Percentiles rank a stretch among this genome's conserved stretches.
These are phyloP conservation scores for Cerceris ruficornis DNA, from an alignment of 2,888 invertebrate genomes.

Conservation along the genomic window DNA sequence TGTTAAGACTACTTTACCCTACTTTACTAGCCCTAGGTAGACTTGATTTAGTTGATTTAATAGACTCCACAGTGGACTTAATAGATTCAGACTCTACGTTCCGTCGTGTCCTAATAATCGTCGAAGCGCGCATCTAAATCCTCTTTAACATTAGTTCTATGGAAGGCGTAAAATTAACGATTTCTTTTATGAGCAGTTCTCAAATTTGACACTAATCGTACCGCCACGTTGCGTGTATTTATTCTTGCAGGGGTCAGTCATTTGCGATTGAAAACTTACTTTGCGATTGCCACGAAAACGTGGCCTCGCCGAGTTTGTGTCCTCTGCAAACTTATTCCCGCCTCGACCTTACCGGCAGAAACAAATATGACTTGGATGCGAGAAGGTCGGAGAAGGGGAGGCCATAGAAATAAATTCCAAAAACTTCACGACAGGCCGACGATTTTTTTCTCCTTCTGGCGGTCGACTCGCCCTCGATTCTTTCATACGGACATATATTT, in stretches of 20 bases:
- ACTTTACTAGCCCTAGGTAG: constrained; percentile 30
- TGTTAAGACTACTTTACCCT: constrained; percentile 38
- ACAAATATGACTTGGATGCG: neutral
- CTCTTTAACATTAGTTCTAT: no score
- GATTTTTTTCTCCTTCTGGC: constrained; percentile 25
- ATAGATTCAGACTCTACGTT: constrained; percentile 3
- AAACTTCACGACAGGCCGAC: constrained; percentile 12
- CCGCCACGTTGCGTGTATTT: no score
- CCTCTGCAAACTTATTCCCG: no score
- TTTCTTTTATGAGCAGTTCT: no score
- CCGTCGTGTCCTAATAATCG: neutral
- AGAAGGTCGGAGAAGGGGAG: no score
- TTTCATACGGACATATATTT: constrained; percentile 66
- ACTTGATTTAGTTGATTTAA: constrained; percentile 20
- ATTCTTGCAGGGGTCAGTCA: no score
- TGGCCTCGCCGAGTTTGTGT: no score
- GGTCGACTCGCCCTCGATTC: constrained; percentile 27
- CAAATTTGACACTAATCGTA: no score
- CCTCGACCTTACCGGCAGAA: neutral
- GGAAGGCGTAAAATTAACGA: no score
- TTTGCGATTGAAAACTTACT: no score
- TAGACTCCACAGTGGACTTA: constrained; percentile 8
- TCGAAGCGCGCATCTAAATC: neutral
- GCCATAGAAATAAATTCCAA: constrained; percentile 26
- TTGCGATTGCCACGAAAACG: no score